Conservation (phyloP, 2,113 vertebrate species). For the Neolamprologus sp. region DNA sequence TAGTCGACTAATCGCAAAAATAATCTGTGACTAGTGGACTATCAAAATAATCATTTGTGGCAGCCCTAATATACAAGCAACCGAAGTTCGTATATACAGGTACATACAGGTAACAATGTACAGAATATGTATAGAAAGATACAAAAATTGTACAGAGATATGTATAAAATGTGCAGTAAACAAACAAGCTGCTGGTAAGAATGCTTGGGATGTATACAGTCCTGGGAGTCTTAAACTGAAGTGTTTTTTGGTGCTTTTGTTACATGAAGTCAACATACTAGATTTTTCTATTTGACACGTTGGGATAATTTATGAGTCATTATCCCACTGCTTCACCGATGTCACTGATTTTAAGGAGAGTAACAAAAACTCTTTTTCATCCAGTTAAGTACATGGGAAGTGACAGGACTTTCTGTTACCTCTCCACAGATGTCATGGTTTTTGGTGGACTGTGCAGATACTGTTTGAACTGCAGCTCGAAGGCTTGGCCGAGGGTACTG, state of each 20-base stretch:
- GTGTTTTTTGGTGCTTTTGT: background rate
- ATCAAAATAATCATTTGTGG: too few relatives aligned
- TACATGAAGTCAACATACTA: background rate
- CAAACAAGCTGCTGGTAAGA: background rate
- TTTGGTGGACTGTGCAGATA: constrained; percentile 92
- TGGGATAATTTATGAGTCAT: background rate
- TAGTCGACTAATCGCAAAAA: too few relatives aligned
- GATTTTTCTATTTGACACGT: background rate
- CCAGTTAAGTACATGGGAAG: constrained; percentile 14
- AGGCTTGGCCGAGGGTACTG: constrained; percentile 95
- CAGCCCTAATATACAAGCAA: background rate
- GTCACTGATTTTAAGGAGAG: background rate
- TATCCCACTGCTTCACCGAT: background rate
- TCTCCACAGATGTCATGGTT: constrained; percentile 69
- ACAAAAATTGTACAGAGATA: background rate
- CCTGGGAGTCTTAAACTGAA: background rate
- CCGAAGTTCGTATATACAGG: background rate
- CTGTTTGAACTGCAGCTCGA: constrained; percentile 96
- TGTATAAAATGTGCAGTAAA: background rate
- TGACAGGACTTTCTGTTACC: constrained; percentile 78
- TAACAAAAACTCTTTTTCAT: background rate
- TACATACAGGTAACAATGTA: background rate
- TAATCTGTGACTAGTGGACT: fast-evolving
- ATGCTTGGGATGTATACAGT: background rate
- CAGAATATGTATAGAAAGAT: background rate